These are phyloP conservation scores for Tetheella fluctuosa DNA, from an alignment of 2,888 invertebrate species.

Conservation along the genomic window DNA sequence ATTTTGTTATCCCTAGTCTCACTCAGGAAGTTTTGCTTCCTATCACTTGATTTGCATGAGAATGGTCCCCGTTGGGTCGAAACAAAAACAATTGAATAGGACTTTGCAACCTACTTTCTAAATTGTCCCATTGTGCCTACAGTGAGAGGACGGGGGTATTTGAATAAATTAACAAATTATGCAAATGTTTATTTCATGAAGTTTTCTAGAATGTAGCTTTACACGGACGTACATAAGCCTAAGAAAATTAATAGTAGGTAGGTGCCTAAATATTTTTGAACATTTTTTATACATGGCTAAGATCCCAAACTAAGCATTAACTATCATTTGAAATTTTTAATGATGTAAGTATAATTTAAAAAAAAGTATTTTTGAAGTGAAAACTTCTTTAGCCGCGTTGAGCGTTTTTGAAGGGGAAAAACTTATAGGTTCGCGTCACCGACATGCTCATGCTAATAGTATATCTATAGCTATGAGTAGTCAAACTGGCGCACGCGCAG, in stretches of 20 bases:
- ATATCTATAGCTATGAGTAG: too few relatives aligned
- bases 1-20: constrained; percentile 36
- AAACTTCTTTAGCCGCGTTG: too few relatives aligned
- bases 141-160: constrained; percentile 27
- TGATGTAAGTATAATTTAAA: too few relatives aligned
- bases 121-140: constrained; percentile 49
- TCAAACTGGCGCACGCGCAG: too few relatives aligned
- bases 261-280: neutral
- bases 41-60: constrained; percentile 66
- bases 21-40: constrained; percentile 47
- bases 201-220: neutral
- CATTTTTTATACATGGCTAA: neutral
- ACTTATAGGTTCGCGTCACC: too few relatives aligned
- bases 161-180: constrained; percentile 15
- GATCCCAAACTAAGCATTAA: too few relatives aligned
- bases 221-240: neutral
- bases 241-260: too few relatives aligned
- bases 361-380: too few relatives aligned
- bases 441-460: too few relatives aligned
- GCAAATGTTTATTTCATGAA: constrained; percentile 8
- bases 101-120: constrained; percentile 69
- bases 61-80: constrained; percentile 55
- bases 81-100: constrained; percentile 40
- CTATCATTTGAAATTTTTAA: too few relatives aligned
- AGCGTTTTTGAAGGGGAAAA: too few relatives aligned